Evolutionary conservation across 2,888 invertebrate species (phyloP).

Genomic region (Thymelicus sylvestris): DNA sequence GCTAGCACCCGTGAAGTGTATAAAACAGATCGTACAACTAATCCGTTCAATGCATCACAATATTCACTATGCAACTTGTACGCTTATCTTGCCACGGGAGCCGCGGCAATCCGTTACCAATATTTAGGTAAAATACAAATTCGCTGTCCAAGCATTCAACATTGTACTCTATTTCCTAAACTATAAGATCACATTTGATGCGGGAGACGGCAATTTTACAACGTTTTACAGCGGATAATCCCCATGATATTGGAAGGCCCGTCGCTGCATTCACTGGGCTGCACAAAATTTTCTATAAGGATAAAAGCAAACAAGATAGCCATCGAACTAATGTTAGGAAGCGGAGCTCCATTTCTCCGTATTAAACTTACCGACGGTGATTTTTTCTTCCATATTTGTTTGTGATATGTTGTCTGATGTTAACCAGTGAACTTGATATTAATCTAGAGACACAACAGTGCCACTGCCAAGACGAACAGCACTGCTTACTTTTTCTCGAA

Average conservation of each 20-base stretch:
- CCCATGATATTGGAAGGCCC: conserved; percentile 81
- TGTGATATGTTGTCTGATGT: conserved; percentile 25
- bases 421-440: neutral
- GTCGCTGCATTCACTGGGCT: conserved; percentile 81
- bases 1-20: conserved; percentile 42
- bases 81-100: conserved; percentile 77
- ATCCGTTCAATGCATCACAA: conserved; percentile 77
- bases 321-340: conserved; percentile 74
- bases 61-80: conserved; percentile 63
- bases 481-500: no score
- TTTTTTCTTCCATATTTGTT: conserved; percentile 34
- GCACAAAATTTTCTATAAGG: conserved; percentile 84
- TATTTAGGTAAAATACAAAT: conserved; percentile 82
- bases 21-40: conserved; percentile 66
- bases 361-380: conserved; percentile 31
- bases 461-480: no score
- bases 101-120: conserved; percentile 80
- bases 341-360: conserved; percentile 44
- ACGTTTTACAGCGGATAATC: conserved; percentile 78
- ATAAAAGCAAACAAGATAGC: conserved; percentile 84
- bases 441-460: no score
- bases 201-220: conserved; percentile 59
- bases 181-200: conserved; percentile 56
- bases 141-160: conserved; percentile 55
- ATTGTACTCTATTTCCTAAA: conserved; percentile 53